Evolutionary conservation across 2,797 vertebrate species (phyloP).

Genomic region (Molossus alvarezi): DNA sequence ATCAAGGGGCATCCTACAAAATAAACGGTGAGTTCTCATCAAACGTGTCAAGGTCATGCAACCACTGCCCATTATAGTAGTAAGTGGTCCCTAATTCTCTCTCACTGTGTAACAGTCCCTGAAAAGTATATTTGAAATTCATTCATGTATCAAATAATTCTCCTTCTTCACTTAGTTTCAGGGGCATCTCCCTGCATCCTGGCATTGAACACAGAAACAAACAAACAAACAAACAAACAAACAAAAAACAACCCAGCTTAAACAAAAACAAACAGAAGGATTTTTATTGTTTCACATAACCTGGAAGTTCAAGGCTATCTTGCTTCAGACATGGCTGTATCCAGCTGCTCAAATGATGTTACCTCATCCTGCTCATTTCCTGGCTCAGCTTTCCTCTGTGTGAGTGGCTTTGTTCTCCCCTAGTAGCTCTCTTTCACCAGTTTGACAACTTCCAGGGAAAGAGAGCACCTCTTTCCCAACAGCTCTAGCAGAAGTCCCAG

Average conservation of each 20-base stretch:
- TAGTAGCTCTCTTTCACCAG: not conserved
- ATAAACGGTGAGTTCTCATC: not conserved
- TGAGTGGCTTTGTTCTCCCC: not conserved
- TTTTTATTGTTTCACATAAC: not conserved
- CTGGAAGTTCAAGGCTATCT: not conserved
- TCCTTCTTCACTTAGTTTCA: not conserved
- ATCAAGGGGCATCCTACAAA: not conserved
- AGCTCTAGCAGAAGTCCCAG: not conserved
- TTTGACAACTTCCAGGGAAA: not conserved
- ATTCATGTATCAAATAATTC: not conserved
- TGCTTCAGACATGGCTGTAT: conserved; percentile 34
- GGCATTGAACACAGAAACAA: not conserved
- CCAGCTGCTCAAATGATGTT: not conserved
- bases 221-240: no score
- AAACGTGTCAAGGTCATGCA: not conserved
- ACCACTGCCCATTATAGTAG: not conserved
- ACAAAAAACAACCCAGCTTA: no score
- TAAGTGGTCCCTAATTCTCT: not conserved
- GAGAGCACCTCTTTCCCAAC: not conserved
- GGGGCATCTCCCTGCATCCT: not conserved
- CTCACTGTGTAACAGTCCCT: not conserved
- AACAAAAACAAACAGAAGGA: no score
- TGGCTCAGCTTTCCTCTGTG: not conserved
- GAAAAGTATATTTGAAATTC: not conserved
- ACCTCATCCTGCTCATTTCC: not conserved